phyloP scores from a whole-genome alignment of 2,797 vertebrate genomes.

The Pseudochromis fuscus region DNA sequence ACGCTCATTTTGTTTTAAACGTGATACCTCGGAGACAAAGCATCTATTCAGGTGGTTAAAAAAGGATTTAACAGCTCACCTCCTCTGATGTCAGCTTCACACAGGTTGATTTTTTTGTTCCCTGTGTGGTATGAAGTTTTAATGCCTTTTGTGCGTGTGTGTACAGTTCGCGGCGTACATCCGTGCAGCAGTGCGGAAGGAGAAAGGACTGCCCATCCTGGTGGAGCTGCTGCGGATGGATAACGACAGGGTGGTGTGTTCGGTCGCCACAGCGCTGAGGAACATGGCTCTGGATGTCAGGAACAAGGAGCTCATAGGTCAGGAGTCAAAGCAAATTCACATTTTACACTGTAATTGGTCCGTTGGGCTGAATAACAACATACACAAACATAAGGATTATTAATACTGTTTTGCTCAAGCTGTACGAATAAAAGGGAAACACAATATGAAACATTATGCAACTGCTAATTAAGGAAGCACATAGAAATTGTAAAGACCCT shows the following conservation, averaged over 20 bases:
- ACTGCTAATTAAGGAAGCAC: not conserved
- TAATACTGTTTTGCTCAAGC: not conserved
- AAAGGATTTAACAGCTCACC: constrained; percentile 42
- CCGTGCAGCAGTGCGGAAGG: constrained; percentile 95
- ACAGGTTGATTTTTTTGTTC: constrained; percentile 17
- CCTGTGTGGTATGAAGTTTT: constrained; percentile 14
- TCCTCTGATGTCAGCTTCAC: constrained; percentile 28
- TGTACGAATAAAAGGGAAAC: not conserved
- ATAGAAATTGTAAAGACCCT: no score
- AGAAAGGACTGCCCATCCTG: constrained; percentile 97
- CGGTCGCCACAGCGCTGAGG: constrained; percentile 94
- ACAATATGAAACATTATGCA: not conserved
- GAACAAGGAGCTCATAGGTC: constrained; percentile 98
- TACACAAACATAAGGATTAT: not conserved
- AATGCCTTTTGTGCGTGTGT: constrained; percentile 37
- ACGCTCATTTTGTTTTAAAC: constrained; percentile 6
- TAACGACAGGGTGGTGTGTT: constrained; percentile 96
- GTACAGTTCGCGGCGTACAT: constrained; percentile 95
- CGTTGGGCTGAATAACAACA: not conserved
- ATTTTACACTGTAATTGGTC: not conserved
- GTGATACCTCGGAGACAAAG: constrained; percentile 6
- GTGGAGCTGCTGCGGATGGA: constrained; percentile 98
- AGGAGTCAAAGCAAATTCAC: constrained; percentile 40
- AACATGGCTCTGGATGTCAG: constrained; percentile 98
- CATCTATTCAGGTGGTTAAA: constrained; percentile 41